Evolutionary conservation across 2,888 invertebrate species (phyloP), one percentile per base, ranked within the genome.

Genomic region (Nomada lathburiana): DNA sequence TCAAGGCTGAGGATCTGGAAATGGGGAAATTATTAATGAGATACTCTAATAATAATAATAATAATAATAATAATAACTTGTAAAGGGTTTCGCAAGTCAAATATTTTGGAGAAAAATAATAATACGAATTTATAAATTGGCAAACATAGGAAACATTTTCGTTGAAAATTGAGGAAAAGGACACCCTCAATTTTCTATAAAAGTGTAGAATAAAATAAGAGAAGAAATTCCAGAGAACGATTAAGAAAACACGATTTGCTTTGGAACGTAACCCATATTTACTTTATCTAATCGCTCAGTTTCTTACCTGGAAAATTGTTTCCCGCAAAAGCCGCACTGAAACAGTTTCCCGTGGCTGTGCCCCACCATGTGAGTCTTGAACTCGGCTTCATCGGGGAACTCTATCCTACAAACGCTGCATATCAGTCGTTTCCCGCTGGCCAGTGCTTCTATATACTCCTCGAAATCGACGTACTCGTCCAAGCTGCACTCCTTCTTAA

Each of bases 361-460:
- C 2, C 71, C 60, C 44, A 86, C 84, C 84, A 84, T 84, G 67
- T 88, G 87, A 16, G 71, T 81, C 73, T 76, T 82, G 71, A 86
- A 88, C 36, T 80, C 74, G 2, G 68, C 75, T 47, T 87, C 86
- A 36, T 79, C 82, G 9, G 77, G 82, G 70, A 88, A 86, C 59
- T 84, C 76, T 55, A 85, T 83, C 65, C 62, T 84, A 74, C 87
- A 88, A 42, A 88, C 80, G 76, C 71, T 88, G 85, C 89, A 88
- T 29, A 80, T 64, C 71, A 84, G 64, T 1, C 69, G 69, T 50
- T 74, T 78, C 0, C 84, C 83, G 63, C 69, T 78, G 36, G 80
- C 67, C 75, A 86, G 20, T 9, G 82, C 86, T 10, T 44, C 62
- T 23, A 86, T 68, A 67, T 86, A 86, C 59, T 82, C 82, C 64